These are phyloP conservation scores for Tragopan temminckii DNA, from an alignment of 2,797 vertebrate genomes.

Conservation along the genomic window DNA sequence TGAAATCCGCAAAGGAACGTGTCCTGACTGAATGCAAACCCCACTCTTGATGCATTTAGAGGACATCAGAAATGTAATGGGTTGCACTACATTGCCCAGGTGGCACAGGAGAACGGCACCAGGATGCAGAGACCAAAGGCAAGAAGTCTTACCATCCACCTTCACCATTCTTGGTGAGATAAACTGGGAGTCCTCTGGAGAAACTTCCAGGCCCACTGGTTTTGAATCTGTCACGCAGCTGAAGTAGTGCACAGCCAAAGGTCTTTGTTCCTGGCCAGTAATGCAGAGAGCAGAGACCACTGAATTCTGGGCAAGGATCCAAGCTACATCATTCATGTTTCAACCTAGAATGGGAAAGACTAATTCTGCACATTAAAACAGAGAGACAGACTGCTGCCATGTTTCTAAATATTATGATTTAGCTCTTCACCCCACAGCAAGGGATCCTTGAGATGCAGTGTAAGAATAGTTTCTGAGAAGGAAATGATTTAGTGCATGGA, in stretches of 20 bases:
- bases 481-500: background rate
- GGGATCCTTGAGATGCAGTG: background rate
- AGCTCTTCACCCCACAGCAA: background rate
- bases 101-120: background rate
- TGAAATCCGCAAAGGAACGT: background rate
- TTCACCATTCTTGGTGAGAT: background rate
- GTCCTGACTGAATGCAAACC: background rate
- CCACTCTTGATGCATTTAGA: background rate
- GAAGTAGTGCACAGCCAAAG: background rate
- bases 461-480: background rate
- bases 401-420: background rate
- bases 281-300: background rate
- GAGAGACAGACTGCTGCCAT: background rate
- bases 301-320: background rate
- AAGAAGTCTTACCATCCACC: background rate
- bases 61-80: background rate
- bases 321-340: background rate
- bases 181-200: background rate
- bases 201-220: background rate
- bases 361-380: rapidly evolving
- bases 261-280: background rate
- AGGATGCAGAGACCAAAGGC: rapidly evolving
- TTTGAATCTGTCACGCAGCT: rapidly evolving
- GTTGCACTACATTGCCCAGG: background rate
- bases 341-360: background rate